Evolutionary conservation across 1,140 invertebrate species (phyloP), one percentile per base, ranked within the genome.

Genomic region (Drosophila bocki): DNA sequence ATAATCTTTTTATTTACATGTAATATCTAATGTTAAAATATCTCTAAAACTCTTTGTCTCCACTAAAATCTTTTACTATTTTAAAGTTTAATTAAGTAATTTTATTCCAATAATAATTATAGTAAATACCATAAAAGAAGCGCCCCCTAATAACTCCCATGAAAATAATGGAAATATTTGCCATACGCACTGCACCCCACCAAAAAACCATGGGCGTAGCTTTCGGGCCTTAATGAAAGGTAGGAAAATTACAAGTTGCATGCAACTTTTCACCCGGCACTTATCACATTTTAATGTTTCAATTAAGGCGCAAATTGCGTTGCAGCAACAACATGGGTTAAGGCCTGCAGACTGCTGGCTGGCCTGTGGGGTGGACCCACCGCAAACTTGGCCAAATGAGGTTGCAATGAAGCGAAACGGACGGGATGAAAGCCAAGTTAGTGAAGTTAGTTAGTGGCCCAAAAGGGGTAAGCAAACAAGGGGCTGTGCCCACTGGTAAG

Each of bases 211-310:
- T 13, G 4, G 62, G 62, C 26, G 29, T 7, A 26, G 63, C 29
- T 17, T n/a, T 45, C 41, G 32, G 41, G 17, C 26, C 48, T 15
- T 69, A 72, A 77, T 72, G 72, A 72, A 67, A 70, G 69, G 80
- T 44, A 51, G 58, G 59, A 53, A 78, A 78, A 78, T 78, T 84
- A 61, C 60, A 70, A 69, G 75, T 78, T 81, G 85, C 67, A 78
- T 78, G 81, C 74, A 90, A 82, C 79, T 86, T 87, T 87, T 90
- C 70, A 91, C 79, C 86, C 83, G 59, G 70, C 83, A 92, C 74
- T 92, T 92, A 92, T 92, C 91, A 92, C 91, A 92, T 92, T 92
- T 92, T 91, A 92, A 91, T 92, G 91, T 92, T 92, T 92, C 91
- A 92, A 92, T 92, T 92, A 92, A 83, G 84, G 78, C 69, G 74